These are phyloP conservation scores for Ryuthela nishihirai DNA, from an alignment of 2,888 invertebrate genomes.

Conservation along the genomic window DNA sequence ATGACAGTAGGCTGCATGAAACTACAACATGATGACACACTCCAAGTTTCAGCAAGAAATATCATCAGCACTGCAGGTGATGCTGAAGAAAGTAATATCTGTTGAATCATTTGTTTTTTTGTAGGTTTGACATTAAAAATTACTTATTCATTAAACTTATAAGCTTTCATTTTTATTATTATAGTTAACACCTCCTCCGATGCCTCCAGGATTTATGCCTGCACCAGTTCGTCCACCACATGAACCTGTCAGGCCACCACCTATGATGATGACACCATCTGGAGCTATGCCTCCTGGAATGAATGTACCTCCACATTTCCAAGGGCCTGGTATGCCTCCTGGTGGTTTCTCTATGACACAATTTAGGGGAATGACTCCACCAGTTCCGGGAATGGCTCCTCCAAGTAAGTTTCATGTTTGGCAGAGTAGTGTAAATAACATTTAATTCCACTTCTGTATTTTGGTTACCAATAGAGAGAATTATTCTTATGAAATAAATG, in stretches of 20 bases:
- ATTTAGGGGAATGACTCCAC: conserved; percentile 16
- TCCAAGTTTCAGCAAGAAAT: no score
- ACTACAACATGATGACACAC: no score
- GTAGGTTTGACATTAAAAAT: no score
- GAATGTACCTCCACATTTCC: conserved; percentile 17
- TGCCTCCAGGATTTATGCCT: conserved; percentile 28
- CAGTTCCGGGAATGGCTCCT: conserved; percentile 24
- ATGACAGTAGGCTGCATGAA: no score
- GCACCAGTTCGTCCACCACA: conserved; percentile 22
- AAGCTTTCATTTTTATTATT: no score
- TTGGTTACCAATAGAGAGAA: neutral
- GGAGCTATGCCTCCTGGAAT: conserved; percentile 15
- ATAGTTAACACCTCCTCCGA: conserved; percentile 32
- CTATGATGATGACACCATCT: conserved; percentile 32
- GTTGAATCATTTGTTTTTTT: no score
- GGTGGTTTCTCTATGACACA: conserved; percentile 25
- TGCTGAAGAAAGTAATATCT: no score
- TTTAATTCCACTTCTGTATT: neutral
- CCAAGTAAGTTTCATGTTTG: conserved; percentile 9
- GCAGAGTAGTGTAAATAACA: neutral
- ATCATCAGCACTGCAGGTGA: no score
- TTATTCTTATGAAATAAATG: neutral
- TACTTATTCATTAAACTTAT: neutral
- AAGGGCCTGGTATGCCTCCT: conserved; percentile 15
- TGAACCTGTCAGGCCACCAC: conserved; percentile 21